Conservation (phyloP, 2,888 invertebrate genomes). For the Amiota minor region DNA sequence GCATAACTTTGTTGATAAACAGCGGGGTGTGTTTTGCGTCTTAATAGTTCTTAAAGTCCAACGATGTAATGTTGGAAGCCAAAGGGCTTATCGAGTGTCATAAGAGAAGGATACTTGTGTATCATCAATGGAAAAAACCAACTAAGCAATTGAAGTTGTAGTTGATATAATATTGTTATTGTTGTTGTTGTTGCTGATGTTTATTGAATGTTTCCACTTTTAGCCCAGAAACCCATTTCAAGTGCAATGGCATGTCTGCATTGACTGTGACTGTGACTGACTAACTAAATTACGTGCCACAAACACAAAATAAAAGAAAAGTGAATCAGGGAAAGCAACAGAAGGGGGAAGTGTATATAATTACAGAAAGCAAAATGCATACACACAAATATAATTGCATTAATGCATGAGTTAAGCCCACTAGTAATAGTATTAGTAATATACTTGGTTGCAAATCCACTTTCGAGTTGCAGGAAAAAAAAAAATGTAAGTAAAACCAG, state of each 20-base stretch:
- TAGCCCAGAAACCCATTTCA: conserved; percentile 56
- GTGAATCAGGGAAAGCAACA: too few species aligned
- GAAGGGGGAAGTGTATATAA: background rate
- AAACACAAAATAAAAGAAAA: too few species aligned
- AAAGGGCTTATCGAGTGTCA: too few species aligned
- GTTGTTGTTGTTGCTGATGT: background rate
- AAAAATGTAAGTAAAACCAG: background rate
- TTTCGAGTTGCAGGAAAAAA: conserved; percentile 9
- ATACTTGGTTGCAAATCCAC: background rate
- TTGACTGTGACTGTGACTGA: background rate
- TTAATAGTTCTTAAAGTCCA: too few species aligned
- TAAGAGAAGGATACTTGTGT: too few species aligned
- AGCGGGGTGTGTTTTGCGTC: background rate
- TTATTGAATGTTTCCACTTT: background rate
- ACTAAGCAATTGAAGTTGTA: too few species aligned
- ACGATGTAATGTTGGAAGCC: too few species aligned
- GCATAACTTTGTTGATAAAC: conserved; percentile 3
- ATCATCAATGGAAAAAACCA: too few species aligned
- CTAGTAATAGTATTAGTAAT: too few species aligned
- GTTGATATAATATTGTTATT: background rate
- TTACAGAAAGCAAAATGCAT: conserved; percentile 15
- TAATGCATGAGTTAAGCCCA: conserved; percentile 32
- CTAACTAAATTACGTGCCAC: background rate
- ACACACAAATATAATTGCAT: conserved; percentile 42
- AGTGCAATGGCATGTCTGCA: conserved; percentile 46